Conservation (phyloP, 1,140 invertebrate species). For the Drosophila kohkoa region DNA sequence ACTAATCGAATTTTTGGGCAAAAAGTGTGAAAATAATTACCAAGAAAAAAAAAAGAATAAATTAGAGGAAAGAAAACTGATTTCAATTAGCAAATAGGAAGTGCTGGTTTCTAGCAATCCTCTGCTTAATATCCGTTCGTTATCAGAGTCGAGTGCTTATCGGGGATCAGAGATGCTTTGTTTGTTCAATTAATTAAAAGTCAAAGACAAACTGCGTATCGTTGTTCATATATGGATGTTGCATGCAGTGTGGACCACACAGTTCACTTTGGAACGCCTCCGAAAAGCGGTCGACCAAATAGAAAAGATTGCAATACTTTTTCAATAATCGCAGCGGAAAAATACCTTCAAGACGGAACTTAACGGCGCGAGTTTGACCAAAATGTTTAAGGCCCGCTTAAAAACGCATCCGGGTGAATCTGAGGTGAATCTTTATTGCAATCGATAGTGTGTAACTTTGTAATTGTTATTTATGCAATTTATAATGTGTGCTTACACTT, state of each 20-base stretch:
- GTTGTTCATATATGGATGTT: constrained; percentile 59
- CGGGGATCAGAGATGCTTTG: constrained; percentile 38
- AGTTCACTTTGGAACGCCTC: constrained; percentile 56
- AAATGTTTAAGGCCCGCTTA: constrained; percentile 79
- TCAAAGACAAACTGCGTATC: constrained; percentile 48
- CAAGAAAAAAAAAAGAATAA: not conserved
- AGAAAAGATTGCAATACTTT: constrained; percentile 12
- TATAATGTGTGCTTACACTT: constrained; percentile 7
- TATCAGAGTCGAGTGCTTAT: constrained; percentile 59
- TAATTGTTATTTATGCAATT: not conserved
- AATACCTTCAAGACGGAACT: constrained; percentile 76
- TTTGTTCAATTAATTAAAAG: constrained; percentile 80
- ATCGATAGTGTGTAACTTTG: not conserved
- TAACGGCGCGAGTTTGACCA: constrained; percentile 76
- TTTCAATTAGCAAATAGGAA: constrained; percentile 46
- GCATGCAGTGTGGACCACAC: constrained; percentile 26
- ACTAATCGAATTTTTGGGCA: not conserved
- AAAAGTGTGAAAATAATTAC: constrained; percentile 49
- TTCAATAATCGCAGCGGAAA: constrained; percentile 19
- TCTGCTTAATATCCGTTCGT: constrained; percentile 63
- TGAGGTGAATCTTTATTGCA: constrained; percentile 48
- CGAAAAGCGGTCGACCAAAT: constrained; percentile 31
- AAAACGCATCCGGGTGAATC: constrained; percentile 69
- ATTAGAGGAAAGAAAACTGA: not conserved
- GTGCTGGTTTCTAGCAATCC: constrained; percentile 11